These are phyloP conservation scores for Drosophila mauritiana DNA, from an alignment of 1,140 invertebrate species.

Conservation along the genomic window DNA sequence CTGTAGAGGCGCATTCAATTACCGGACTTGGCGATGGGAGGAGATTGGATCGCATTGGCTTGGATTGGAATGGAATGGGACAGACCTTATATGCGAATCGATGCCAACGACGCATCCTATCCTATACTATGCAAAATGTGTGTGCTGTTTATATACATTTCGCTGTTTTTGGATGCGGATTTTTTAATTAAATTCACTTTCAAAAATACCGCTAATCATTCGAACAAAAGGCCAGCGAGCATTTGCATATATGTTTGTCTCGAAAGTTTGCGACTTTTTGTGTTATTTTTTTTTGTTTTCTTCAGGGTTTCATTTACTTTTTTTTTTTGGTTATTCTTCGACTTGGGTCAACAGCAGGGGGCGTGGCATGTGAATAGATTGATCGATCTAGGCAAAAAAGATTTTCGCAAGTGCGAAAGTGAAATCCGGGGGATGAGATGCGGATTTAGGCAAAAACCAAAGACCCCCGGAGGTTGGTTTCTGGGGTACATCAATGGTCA, in stretches of 20 bases:
- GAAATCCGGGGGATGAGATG: constrained; percentile 50
- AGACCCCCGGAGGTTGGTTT: constrained; percentile 29
- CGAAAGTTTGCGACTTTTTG: constrained; percentile 31
- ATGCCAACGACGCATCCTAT: constrained; percentile 46
- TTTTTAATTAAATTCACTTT: constrained; percentile 81
- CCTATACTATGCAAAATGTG: constrained; percentile 44
- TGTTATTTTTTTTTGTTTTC: not conserved
- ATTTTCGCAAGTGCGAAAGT: constrained; percentile 38
- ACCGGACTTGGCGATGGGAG: constrained; percentile 16
- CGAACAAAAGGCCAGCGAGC: constrained; percentile 52
- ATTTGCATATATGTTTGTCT: constrained; percentile 63
- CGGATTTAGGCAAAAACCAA: constrained; percentile 25
- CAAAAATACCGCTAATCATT: constrained; percentile 81
- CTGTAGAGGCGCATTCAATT: constrained; percentile 5
- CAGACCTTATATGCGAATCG: constrained; percentile 51
- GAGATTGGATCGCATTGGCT: constrained; percentile 12
- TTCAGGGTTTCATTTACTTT: not conserved
- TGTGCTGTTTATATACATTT: constrained; percentile 20
- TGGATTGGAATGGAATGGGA: constrained; percentile 24
- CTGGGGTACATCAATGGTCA: constrained; percentile 53
- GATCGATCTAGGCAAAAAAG: constrained; percentile 54
- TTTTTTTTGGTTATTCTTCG: constrained; percentile 1
- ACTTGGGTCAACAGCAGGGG: constrained; percentile 12
- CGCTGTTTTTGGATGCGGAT: constrained; percentile 21
- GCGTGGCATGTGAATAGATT: constrained; percentile 45